phyloP scores from a whole-genome alignment of 1,140 invertebrate genomes.

The Lethrus apterus region DNA sequence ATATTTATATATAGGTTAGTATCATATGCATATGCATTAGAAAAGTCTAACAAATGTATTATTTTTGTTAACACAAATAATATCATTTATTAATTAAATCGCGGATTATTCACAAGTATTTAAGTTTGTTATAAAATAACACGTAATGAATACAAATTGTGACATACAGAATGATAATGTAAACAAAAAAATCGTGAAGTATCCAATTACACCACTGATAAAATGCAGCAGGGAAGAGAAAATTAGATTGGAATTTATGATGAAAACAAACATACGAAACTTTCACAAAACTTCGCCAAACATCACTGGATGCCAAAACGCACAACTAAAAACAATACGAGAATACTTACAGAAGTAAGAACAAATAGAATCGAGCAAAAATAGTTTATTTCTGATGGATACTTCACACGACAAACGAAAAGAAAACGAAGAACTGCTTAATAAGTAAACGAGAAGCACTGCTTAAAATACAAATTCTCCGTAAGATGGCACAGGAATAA shows the following conservation, averaged over 20 bases:
- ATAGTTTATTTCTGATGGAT: slow-evolving; percentile 12
- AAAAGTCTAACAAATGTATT: slow-evolving; percentile 3
- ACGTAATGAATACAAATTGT: slow-evolving; percentile 6
- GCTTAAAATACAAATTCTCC: slow-evolving; percentile 19
- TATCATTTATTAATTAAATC: slow-evolving; percentile 2
- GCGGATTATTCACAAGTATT: neutral
- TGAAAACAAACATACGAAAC: slow-evolving; percentile 11
- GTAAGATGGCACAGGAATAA: slow-evolving; percentile 18
- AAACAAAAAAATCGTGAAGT: neutral
- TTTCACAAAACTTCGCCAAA: too few relatives aligned
- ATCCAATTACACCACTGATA: neutral
- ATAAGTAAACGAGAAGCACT: slow-evolving; percentile 15
- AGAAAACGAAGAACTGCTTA: slow-evolving; percentile 9
- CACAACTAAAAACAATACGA: neutral
- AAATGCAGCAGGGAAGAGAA: slow-evolving; percentile 3
- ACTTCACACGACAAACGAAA: slow-evolving; percentile 8
- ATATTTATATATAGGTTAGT: too few relatives aligned
- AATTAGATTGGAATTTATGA: slow-evolving; percentile 20
- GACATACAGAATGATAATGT: neutral
- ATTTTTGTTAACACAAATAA: neutral
- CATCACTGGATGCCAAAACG: too few relatives aligned
- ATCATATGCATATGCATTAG: too few relatives aligned
- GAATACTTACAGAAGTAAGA: slow-evolving; percentile 17
- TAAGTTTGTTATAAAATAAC: slow-evolving; percentile 11
- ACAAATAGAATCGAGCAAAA: slow-evolving; percentile 1